Evolutionary conservation across 2,113 vertebrate species (phyloP).

Genomic region (Chamaetylas fuelleborni): DNA sequence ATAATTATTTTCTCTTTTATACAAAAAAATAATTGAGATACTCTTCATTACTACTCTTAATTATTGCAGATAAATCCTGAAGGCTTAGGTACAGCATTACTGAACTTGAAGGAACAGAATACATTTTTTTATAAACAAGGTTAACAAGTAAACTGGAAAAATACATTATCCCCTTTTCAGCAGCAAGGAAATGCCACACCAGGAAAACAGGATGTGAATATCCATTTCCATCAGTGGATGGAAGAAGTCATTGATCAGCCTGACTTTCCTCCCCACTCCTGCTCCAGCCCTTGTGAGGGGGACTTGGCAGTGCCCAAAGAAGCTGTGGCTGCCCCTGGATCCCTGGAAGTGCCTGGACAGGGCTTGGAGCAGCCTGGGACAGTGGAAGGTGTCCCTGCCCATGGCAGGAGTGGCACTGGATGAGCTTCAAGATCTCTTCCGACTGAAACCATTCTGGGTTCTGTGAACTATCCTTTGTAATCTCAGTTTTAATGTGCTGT

Average conservation of each 20-base stretch:
- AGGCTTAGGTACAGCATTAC: not conserved
- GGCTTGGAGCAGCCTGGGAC: not conserved
- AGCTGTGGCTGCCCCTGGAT: not conserved
- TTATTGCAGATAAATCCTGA: not conserved
- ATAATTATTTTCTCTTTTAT: not conserved
- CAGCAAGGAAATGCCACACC: not conserved
- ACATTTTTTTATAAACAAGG: not conserved
- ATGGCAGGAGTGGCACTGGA: fast-evolving
- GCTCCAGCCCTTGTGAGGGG: not conserved
- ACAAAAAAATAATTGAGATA: not conserved
- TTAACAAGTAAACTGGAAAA: not conserved
- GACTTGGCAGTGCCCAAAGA: not conserved
- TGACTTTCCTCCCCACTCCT: not conserved
- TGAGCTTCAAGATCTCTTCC: not conserved
- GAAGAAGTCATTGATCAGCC: not conserved
- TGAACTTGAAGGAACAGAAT: not conserved
- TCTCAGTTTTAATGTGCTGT: not conserved
- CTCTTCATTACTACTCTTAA: not conserved
- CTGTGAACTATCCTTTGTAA: fast-evolving
- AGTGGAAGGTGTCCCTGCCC: not conserved
- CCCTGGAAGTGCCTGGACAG: fast-evolving
- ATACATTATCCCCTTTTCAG: not conserved
- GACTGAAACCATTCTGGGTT: not conserved
- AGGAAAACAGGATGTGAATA: not conserved
- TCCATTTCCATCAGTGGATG: not conserved